These are phyloP conservation scores for Grapholita molesta DNA, from an alignment of 1,140 invertebrate species.

Conservation along the genomic window DNA sequence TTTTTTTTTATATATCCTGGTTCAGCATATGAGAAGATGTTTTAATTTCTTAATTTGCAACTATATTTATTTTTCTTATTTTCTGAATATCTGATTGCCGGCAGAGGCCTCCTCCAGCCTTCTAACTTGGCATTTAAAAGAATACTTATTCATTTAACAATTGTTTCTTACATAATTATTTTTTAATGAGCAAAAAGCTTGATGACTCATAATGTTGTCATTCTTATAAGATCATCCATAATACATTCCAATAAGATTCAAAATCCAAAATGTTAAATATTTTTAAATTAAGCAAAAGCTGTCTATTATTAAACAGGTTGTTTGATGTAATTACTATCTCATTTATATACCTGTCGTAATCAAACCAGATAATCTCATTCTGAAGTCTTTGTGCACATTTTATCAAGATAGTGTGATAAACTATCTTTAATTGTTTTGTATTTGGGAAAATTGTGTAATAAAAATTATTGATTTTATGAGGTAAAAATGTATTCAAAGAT, in stretches of 20 bases:
- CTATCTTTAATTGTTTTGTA: too few species aligned
- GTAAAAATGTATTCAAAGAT: too few species aligned
- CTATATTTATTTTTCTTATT: too few species aligned
- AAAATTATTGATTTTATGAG: too few species aligned
- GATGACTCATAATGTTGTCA: background rate
- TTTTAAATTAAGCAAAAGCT: background rate
- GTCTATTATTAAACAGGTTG: background rate
- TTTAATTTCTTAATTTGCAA: too few species aligned
- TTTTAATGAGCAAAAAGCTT: background rate
- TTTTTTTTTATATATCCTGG: too few species aligned
- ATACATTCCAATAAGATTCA: background rate
- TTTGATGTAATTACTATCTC: background rate
- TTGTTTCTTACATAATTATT: background rate
- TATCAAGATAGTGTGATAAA: background rate
- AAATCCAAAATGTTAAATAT: background rate
- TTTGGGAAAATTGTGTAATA: too few species aligned
- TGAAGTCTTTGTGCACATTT: background rate
- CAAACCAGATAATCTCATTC: background rate
- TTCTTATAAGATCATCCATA: background rate
- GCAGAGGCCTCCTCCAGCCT: too few species aligned
- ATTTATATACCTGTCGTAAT: background rate
- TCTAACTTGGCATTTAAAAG: too few species aligned
- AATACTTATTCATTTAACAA: too few species aligned
- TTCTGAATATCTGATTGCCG: too few species aligned
- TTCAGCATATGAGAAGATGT: too few species aligned